Evolutionary conservation across 53 echinoderm and acorn worm genomes (phyloP).

Genomic region (Apostichopus leukothele): DNA sequence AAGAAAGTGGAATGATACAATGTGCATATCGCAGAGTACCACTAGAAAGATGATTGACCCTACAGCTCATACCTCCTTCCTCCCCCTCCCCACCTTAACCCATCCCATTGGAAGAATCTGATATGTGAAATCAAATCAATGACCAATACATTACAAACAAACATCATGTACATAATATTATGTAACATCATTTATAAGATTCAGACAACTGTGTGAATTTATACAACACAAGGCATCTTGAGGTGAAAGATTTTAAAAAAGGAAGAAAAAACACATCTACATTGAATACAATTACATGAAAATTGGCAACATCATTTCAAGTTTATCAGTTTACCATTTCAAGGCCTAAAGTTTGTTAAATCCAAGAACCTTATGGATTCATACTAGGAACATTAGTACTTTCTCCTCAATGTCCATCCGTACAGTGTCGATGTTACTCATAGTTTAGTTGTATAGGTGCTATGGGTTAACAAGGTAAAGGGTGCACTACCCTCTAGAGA

Average conservation of each 20-base stretch:
- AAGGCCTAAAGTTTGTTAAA: slow-evolving; percentile 4
- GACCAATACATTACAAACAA: no score
- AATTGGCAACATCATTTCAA: slow-evolving; percentile 30
- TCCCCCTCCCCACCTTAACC: no score
- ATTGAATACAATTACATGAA: slow-evolving; percentile 27
- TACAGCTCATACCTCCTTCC: no score
- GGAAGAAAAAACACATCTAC: neutral
- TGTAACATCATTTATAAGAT: neutral
- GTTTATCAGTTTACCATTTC: slow-evolving; percentile 6
- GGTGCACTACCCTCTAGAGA: slow-evolving; percentile 40
- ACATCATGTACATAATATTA: neutral
- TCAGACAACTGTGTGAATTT: neutral
- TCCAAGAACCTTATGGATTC: neutral
- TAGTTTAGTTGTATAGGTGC: slow-evolving; percentile 1
- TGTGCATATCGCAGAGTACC: no score
- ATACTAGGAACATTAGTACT: neutral
- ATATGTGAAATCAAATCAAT: no score
- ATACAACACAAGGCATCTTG: slow-evolving; percentile 14
- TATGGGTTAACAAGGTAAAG: slow-evolving; percentile 9
- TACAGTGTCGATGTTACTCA: neutral
- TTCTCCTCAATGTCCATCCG: neutral
- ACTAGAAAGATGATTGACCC: no score
- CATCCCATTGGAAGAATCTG: no score
- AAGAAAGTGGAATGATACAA: no score
- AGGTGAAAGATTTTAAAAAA: slow-evolving; percentile 14